These are phyloP conservation scores for Pollenia griseotomentosa DNA, from an alignment of 2,888 invertebrate species.

Conservation along the genomic window DNA sequence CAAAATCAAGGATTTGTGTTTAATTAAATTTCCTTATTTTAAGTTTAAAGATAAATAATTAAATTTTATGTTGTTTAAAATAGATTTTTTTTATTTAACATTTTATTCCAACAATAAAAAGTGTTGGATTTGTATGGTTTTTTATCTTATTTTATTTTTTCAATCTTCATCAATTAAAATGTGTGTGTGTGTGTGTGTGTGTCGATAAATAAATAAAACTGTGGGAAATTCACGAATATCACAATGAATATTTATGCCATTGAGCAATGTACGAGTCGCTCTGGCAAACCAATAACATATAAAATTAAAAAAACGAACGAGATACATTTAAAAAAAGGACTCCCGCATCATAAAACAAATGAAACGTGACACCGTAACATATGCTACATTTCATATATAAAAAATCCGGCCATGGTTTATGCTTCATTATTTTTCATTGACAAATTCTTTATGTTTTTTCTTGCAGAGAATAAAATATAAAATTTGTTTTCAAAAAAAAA, in stretches of 20 bases:
- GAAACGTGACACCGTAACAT: slow-evolving; percentile 53
- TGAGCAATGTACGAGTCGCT: neutral
- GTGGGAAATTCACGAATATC: slow-evolving; percentile 11
- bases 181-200: slow-evolving; percentile 25
- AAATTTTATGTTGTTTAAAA: neutral
- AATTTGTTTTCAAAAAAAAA: neutral
- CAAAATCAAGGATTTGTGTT: slow-evolving; percentile 9
- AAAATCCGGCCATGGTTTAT: slow-evolving; percentile 7
- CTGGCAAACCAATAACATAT: neutral
- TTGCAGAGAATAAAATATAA: neutral
- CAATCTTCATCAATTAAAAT: slow-evolving; percentile 39
- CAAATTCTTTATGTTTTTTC: neutral
- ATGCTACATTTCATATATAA: slow-evolving; percentile 31
- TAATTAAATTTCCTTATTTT: neutral
- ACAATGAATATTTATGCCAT: slow-evolving; percentile 23
- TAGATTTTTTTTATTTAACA: neutral
- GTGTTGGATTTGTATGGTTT: neutral
- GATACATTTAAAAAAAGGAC: neutral
- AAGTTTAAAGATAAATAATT: neutral
- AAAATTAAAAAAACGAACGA: neutral
- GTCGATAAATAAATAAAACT: neutral
- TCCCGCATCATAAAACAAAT: slow-evolving; percentile 57
- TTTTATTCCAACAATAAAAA: neutral
- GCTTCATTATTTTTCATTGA: slow-evolving; percentile 48
- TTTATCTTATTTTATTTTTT: slow-evolving; percentile 21